Percentiles rank a stretch among this genome's conserved stretches.
phyloP scores from a whole-genome alignment of 2,113 vertebrate species.

The Cyphomyrus discorhynchus region DNA sequence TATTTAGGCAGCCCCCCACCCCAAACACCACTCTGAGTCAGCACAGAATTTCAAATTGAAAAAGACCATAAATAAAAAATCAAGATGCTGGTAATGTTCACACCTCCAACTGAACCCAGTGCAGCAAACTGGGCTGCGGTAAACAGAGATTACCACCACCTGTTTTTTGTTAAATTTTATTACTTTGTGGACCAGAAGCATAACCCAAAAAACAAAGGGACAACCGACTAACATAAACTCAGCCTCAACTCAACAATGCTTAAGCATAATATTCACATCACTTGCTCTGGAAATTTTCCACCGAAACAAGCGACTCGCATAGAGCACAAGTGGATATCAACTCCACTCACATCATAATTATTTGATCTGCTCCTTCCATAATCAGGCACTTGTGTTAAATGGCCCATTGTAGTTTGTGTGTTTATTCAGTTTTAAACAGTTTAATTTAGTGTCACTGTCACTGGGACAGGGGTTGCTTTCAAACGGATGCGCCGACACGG shows the following conservation, averaged over 20 bases:
- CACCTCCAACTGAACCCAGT: not conserved
- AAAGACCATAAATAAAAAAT: not conserved
- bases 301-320: not conserved
- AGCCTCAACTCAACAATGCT: not conserved
- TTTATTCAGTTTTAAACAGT: conserved; percentile 9
- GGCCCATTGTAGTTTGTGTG: not conserved
- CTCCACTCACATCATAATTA: not conserved
- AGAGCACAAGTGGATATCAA: not conserved
- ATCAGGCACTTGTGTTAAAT: conserved; percentile 4
- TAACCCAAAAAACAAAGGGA: not conserved
- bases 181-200: not conserved
- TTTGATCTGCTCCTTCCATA: not conserved
- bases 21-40: not conserved
- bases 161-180: not conserved
- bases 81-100: not conserved
- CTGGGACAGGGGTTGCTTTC: not conserved
- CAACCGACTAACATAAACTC: not conserved
- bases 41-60: not conserved
- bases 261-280: not conserved
- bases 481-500: not conserved
- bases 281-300: not conserved
- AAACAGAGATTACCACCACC: not conserved
- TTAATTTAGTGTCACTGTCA: conserved; percentile 8
- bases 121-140: not conserved
- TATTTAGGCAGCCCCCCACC: not conserved